These are phyloP conservation scores for Luidia sarsii DNA, from an alignment of 53 echinoderm and acorn worm genomes.

Conservation along the genomic window DNA sequence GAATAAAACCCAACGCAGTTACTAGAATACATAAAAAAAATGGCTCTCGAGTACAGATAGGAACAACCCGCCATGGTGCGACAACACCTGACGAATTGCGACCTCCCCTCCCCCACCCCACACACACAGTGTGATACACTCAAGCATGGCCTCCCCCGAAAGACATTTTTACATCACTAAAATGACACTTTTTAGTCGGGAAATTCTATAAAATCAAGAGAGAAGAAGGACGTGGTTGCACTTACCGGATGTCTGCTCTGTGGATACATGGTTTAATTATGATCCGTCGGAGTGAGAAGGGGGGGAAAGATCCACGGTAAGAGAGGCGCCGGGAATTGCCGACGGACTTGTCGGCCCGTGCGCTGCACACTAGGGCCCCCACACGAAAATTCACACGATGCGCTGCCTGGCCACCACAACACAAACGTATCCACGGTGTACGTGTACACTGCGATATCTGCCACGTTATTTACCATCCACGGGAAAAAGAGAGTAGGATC, in stretches of 20 bases:
- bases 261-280: constrained; percentile 82
- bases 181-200: too few species aligned
- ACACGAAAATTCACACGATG: neutral
- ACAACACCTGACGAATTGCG: neutral
- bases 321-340: constrained; percentile 20
- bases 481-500: constrained; percentile 17
- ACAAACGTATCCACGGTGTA: constrained; percentile 34
- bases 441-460: constrained; percentile 13
- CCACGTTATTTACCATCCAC: constrained; percentile 54
- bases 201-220: too few species aligned
- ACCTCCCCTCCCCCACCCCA: neutral
- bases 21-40: too few species aligned
- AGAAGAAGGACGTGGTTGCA: constrained; percentile 24
- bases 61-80: neutral
- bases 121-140: too few species aligned
- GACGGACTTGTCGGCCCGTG: neutral
- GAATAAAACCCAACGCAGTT: too few species aligned
- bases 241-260: constrained; percentile 99
- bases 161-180: too few species aligned
- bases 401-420: too few species aligned
- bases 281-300: constrained; percentile 27
- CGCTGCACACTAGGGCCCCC: neutral
- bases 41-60: neutral
- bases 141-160: too few species aligned
- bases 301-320: neutral